These are phyloP conservation scores for Tetramorium bicarinatum DNA, from an alignment of 2,888 invertebrate species.

Conservation along the genomic window DNA sequence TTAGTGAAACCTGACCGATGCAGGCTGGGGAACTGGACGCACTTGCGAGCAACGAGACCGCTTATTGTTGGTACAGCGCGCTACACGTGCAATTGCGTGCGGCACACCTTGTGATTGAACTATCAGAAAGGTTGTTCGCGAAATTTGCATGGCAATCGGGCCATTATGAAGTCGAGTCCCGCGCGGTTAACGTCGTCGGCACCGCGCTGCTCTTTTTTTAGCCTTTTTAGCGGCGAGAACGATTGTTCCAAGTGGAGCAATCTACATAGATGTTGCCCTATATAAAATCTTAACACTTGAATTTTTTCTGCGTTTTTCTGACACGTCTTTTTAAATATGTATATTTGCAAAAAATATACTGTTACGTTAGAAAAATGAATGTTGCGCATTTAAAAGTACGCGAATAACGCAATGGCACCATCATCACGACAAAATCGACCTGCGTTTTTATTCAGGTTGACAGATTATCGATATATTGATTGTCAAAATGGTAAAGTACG, in stretches of 20 bases:
- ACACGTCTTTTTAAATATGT: background rate
- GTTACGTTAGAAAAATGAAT: conserved; percentile 1
- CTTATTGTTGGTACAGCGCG: conserved; percentile 18
- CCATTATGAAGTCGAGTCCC: conserved; percentile 20
- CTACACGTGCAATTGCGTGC: conserved; percentile 35
- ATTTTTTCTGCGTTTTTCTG: background rate
- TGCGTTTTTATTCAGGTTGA: conserved; percentile 11
- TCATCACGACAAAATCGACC: background rate
- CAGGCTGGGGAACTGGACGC: background rate
- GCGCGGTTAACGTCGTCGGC: background rate
- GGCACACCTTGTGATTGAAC: conserved; percentile 38
- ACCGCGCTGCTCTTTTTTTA: conserved; percentile 11
- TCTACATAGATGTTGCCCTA: background rate
- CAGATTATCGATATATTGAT: conserved; percentile 40
- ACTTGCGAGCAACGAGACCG: conserved; percentile 11
- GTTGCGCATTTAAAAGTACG: background rate
- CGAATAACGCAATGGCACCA: background rate
- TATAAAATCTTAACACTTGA: background rate
- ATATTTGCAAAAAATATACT: background rate
- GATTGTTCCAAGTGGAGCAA: conserved; percentile 1
- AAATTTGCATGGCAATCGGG: conserved; percentile 51
- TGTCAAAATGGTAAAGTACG: conserved; percentile 18
- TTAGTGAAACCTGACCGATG: background rate
- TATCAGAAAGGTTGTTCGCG: conserved; percentile 38
- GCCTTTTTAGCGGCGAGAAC: background rate